phyloP scores from a whole-genome alignment of 2,888 invertebrate species.

The Steinernema scapterisci region DNA sequence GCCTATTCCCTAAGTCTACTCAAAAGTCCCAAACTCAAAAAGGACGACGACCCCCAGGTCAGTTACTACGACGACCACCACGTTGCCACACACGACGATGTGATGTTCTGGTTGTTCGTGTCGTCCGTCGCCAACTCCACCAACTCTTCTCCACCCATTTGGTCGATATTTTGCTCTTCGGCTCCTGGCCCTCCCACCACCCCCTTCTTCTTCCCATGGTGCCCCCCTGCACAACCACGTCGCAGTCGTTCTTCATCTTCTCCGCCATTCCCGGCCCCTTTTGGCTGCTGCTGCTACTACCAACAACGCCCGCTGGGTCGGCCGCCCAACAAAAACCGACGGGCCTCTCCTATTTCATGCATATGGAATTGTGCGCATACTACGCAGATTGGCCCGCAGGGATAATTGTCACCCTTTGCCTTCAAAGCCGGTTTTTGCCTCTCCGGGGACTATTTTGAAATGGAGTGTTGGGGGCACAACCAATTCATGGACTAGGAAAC shows the following conservation, averaged over 20 bases:
- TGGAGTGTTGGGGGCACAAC: too few relatives aligned
- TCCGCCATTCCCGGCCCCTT: too few relatives aligned
- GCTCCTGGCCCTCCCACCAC: neutral
- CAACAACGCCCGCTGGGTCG: neutral
- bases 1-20: too few relatives aligned
- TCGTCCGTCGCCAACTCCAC: neutral
- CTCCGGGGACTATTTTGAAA: neutral
- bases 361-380: constrained; percentile 14
- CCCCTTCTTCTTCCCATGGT: neutral
- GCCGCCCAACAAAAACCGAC: neutral
- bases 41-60: too few relatives aligned
- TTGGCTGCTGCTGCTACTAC: neutral
- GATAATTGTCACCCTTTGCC: constrained; percentile 27
- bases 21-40: too few relatives aligned
- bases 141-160: neutral
- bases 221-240: neutral
- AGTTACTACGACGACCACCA: neutral
- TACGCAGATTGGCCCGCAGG: constrained; percentile 23
- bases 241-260: neutral
- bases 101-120: neutral
- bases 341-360: constrained; percentile 13
- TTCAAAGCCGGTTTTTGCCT: neutral
- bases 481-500: neutral
- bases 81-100: constrained; percentile 32
- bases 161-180: constrained; percentile 23